These are phyloP conservation scores for Paramormyrops hopkinsi DNA, from an alignment of 2,797 vertebrate species.

Conservation along the genomic window DNA sequence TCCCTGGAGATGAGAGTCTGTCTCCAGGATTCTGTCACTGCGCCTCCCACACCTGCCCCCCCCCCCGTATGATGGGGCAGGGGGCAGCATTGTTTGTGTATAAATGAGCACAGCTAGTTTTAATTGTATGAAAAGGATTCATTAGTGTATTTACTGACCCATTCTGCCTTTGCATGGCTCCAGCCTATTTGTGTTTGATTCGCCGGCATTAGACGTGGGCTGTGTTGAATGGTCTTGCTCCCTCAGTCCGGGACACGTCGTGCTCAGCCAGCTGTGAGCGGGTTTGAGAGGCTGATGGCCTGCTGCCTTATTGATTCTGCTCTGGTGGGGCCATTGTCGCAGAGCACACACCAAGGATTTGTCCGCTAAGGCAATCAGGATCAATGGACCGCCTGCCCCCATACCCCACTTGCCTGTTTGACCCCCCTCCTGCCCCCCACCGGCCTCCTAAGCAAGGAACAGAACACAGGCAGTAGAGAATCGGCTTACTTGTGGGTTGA, in stretches of 20 bases:
- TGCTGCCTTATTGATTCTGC: background rate
- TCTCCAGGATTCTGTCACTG: background rate
- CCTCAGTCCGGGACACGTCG: no score
- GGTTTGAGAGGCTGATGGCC: background rate
- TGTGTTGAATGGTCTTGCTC: background rate
- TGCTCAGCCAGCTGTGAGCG: background rate
- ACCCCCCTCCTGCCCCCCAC: background rate
- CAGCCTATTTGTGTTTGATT: background rate
- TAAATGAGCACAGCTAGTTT: background rate
- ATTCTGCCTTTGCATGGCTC: background rate
- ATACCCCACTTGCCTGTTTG: background rate
- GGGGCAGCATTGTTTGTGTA: background rate
- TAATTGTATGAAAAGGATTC: background rate
- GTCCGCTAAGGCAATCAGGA: background rate
- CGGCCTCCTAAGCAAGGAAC: conserved; percentile 6
- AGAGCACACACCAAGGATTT: background rate
- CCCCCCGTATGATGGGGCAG: background rate
- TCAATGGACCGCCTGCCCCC: background rate
- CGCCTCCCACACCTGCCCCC: background rate
- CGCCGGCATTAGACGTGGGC: background rate
- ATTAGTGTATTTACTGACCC: background rate
- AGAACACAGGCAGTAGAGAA: conserved; percentile 3
- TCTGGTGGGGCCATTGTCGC: background rate
- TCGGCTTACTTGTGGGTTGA: conserved; percentile 18
- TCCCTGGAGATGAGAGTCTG: background rate